These are phyloP conservation scores for Actenoides hombroni DNA, from an alignment of 2,113 vertebrate species.

Conservation along the genomic window DNA sequence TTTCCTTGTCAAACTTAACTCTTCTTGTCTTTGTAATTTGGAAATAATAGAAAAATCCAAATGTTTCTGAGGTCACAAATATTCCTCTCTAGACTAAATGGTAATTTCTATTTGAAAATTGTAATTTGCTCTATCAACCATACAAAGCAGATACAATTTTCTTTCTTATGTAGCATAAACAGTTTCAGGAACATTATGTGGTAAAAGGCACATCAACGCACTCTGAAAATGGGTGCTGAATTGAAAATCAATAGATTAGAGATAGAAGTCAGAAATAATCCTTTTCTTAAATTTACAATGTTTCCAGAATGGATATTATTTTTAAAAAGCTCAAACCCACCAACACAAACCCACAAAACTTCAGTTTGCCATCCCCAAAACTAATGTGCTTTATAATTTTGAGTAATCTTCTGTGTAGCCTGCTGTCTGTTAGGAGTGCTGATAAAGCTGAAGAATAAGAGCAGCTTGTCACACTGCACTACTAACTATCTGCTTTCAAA, in stretches of 20 bases:
- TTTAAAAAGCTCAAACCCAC: too few relatives aligned
- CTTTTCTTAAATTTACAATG: not conserved
- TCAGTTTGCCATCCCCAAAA: not conserved
- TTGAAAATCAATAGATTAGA: not conserved
- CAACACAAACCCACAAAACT: not conserved
- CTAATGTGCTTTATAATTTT: slow-evolving; percentile 3
- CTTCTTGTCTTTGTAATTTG: not conserved
- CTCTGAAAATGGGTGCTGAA: not conserved
- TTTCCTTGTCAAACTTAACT: not conserved
- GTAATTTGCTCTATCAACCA: not conserved
- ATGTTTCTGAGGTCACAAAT: not conserved
- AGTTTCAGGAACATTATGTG: not conserved
- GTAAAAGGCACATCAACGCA: not conserved
- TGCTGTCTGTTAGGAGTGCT: slow-evolving; percentile 5
- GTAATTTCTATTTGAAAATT: not conserved
- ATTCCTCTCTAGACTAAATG: not conserved
- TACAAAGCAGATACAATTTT: not conserved
- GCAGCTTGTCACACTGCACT: slow-evolving; percentile 10
- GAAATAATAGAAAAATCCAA: not conserved
- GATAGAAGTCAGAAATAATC: not conserved
- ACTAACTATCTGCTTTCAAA: not conserved
- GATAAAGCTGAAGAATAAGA: slow-evolving; percentile 25
- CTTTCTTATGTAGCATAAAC: not conserved
- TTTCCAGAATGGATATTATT: not conserved
- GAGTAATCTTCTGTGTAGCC: not conserved